phyloP scores from a whole-genome alignment of 2,113 vertebrate species.

The Ardeotis arabs region DNA sequence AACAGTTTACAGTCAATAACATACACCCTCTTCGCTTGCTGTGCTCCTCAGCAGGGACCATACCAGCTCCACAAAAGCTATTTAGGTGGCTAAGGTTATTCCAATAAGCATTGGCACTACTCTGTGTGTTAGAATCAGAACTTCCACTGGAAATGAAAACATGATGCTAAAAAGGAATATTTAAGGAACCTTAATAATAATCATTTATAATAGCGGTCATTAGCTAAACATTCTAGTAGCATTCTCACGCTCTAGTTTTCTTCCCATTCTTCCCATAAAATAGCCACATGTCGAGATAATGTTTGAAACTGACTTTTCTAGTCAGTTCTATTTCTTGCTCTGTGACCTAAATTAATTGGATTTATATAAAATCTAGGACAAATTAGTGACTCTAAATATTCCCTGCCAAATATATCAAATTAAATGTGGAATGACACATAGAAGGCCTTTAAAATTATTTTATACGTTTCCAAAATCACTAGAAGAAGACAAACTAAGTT shows the following conservation, averaged over 20 bases:
- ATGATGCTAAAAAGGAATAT: neutral
- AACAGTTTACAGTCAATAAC: neutral
- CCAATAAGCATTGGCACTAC: neutral
- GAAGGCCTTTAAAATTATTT: neutral
- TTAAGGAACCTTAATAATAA: neutral
- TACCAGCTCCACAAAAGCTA: neutral
- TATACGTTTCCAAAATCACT: neutral
- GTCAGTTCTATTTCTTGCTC: neutral
- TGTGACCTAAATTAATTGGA: neutral
- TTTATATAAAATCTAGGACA: constrained; percentile 13
- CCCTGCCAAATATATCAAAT: neutral
- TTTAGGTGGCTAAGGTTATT: neutral
- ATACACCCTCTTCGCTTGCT: neutral
- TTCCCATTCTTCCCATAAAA: neutral
- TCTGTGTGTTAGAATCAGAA: neutral
- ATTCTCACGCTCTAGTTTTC: neutral
- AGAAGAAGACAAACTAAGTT: neutral
- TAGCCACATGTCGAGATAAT: neutral
- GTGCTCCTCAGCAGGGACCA: neutral
- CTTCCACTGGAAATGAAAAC: neutral
- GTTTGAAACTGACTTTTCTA: neutral
- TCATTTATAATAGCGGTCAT: neutral
- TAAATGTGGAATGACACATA: neutral
- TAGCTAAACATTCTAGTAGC: neutral
- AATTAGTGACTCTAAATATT: neutral